A percentile compares a stretch with the other conserved stretches of the same genome.
Conservation (phyloP, 2,113 vertebrate genomes). For the Takifugu bimaculatus region DNA sequence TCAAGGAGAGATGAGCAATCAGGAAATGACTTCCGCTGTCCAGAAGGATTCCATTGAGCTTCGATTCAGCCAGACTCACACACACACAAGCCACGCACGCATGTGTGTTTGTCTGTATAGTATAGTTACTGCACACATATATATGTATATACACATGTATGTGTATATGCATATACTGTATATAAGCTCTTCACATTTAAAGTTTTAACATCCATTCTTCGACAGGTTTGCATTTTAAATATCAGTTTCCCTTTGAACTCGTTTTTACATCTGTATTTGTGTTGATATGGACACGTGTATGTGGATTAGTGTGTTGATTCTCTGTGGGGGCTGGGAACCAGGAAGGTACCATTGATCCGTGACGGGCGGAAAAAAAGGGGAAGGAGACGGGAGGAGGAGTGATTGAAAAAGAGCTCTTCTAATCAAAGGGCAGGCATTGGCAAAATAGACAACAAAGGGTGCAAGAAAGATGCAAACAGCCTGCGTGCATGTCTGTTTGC, state of each 20-base stretch:
- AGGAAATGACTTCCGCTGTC: conserved; percentile 39
- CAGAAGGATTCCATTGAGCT: conserved; percentile 30
- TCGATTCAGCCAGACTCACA: conserved; percentile 20
- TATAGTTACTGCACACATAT: no score
- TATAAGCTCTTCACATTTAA: background rate
- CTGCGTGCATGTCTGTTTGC: background rate
- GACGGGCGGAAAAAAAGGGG: conserved; percentile 34
- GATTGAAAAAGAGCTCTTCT: conserved; percentile 9
- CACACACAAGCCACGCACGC: background rate
- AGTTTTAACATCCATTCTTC: background rate
- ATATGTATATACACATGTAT: no score
- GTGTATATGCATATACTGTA: no score
- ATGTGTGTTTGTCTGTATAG: no score
- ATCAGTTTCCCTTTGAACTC: background rate
- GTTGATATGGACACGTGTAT: background rate
- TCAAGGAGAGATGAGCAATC: conserved; percentile 45
- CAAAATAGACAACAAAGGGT: background rate
- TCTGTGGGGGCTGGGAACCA: conserved; percentile 28
- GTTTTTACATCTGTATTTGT: background rate
- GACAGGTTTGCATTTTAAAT: background rate
- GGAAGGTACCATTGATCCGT: conserved; percentile 38
- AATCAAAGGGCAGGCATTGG: conserved; percentile 15
- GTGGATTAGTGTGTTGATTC: conserved; percentile 4
- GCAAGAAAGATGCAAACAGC: conserved; percentile 1
- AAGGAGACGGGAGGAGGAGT: conserved; percentile 13